A percentile compares a stretch with the other conserved stretches of the same genome.
These are phyloP conservation scores for Gavia stellata DNA, from an alignment of 2,113 vertebrate species.

Conservation along the genomic window DNA sequence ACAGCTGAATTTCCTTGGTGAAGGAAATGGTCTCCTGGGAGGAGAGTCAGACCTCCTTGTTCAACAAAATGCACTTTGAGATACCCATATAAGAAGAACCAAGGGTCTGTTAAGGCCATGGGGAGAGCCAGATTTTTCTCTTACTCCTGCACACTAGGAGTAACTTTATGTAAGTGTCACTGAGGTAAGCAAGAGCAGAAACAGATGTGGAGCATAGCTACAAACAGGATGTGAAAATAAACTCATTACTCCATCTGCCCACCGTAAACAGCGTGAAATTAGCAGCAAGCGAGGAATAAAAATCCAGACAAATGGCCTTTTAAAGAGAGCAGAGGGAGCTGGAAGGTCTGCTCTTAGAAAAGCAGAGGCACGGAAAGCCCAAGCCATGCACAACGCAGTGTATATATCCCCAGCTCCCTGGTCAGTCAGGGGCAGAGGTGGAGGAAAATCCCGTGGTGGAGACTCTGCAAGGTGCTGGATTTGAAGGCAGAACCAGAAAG, in stretches of 20 bases:
- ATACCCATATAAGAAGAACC: background rate
- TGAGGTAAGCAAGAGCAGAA: slow-evolving; percentile 18
- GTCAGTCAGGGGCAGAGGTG: background rate
- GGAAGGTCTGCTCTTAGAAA: background rate
- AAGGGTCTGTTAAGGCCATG: background rate
- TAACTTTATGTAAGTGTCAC: background rate
- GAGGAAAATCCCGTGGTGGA: background rate
- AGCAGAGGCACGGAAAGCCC: background rate
- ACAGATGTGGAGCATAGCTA: slow-evolving; percentile 11
- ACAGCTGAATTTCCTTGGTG: background rate
- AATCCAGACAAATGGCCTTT: slow-evolving; percentile 36
- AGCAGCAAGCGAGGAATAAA: slow-evolving; percentile 38
- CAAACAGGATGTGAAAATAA: slow-evolving; percentile 56
- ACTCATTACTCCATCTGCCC: slow-evolving; percentile 54
- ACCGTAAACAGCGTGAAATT: slow-evolving; percentile 36
- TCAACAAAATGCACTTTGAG: background rate
- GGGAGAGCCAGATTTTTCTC: background rate
- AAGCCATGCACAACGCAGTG: fast-evolving
- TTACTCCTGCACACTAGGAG: background rate
- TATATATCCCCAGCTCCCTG: background rate
- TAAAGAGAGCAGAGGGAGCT: slow-evolving; percentile 36
- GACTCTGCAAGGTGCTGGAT: background rate
- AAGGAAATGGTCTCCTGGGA: background rate
- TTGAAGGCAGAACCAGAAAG: background rate
- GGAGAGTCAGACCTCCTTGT: background rate